Evolutionary conservation across 2,113 vertebrate species (phyloP).

Genomic region (Toxostoma redivivum): DNA sequence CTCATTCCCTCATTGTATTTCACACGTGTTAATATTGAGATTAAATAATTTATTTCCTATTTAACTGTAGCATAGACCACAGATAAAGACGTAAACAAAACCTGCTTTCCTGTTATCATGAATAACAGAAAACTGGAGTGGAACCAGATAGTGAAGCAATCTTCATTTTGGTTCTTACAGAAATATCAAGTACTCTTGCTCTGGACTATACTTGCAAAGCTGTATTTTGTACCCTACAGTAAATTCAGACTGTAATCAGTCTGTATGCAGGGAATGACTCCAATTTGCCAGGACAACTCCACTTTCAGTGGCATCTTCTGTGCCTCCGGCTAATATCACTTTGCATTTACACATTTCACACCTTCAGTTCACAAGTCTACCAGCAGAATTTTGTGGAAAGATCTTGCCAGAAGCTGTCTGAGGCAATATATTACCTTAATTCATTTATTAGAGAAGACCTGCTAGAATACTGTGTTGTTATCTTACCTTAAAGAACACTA

Average conservation of each 20-base stretch:
- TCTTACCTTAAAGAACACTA: background rate
- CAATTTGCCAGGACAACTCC: background rate
- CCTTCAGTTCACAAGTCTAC: background rate
- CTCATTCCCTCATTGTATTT: background rate
- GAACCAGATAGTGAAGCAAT: background rate
- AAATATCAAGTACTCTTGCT: background rate
- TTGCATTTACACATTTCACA: background rate
- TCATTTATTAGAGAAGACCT: background rate
- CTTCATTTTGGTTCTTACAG: background rate
- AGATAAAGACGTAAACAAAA: background rate
- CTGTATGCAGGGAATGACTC: background rate
- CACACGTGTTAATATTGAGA: background rate
- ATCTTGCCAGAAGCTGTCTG: background rate
- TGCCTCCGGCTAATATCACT: background rate
- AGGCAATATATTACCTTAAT: background rate
- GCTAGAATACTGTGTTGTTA: background rate
- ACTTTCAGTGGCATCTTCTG: background rate
- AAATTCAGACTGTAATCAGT: background rate
- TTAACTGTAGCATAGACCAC: background rate
- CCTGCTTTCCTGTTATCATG: background rate
- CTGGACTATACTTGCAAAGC: background rate
- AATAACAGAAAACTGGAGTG: background rate
- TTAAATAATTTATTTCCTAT: background rate
- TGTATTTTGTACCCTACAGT: background rate
- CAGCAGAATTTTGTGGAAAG: background rate